A percentile compares a stretch with the other conserved stretches of the same genome.
phyloP scores from a whole-genome alignment of 2,888 invertebrate species.

The Amphiduros pacificus region DNA sequence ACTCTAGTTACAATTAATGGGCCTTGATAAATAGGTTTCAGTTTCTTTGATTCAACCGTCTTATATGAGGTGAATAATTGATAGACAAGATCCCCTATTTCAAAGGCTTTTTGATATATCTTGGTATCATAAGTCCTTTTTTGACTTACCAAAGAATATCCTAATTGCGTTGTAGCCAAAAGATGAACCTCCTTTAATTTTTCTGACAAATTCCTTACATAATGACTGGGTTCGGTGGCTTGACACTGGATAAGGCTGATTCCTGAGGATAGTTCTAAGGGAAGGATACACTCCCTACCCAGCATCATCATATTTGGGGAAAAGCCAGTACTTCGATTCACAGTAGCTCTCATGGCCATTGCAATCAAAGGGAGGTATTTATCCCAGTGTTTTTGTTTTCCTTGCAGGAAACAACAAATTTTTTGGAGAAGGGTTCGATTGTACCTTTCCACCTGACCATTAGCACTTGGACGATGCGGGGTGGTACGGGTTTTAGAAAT shows the following conservation, averaged over 20 bases:
- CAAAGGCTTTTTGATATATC: not conserved
- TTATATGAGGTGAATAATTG: not conserved
- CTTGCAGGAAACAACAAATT: not conserved
- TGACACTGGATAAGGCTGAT: not conserved
- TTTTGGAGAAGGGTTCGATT: not conserved
- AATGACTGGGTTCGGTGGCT: too few species aligned
- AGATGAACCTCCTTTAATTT: too few species aligned
- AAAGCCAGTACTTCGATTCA: not conserved
- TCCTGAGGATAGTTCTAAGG: not conserved
- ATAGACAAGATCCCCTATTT: not conserved
- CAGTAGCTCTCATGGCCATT: not conserved
- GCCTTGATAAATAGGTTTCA: not conserved
- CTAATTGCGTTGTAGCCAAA: too few species aligned
- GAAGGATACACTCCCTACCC: not conserved
- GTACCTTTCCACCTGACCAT: slow-evolving; percentile 5
- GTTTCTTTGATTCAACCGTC: not conserved
- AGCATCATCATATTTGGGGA: not conserved
- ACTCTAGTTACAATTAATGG: not conserved
- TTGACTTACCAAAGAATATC: too few species aligned
- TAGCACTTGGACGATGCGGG: not conserved
- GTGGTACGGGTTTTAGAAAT: not conserved
- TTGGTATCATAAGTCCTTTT: too few species aligned
- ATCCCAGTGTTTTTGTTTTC: not conserved
- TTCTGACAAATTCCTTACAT: too few species aligned
- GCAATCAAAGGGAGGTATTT: not conserved